Percentiles rank a stretch among this genome's conserved stretches.
These are phyloP conservation scores for Setophaga coronata DNA, from an alignment of 2,113 vertebrate species.

Conservation along the genomic window DNA sequence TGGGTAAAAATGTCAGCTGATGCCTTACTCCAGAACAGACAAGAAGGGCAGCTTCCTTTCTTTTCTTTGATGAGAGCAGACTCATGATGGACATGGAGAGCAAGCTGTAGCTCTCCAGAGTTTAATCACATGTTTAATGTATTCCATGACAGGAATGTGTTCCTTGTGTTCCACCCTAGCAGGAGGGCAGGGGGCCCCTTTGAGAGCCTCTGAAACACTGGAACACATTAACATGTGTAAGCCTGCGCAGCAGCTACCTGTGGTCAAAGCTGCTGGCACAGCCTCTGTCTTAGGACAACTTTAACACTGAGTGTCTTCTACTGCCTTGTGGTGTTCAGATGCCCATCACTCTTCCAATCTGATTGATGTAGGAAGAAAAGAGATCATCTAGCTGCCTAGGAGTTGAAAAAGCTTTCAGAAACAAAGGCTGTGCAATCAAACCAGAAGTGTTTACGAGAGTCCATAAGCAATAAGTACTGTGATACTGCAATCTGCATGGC, in stretches of 20 bases:
- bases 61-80: neutral
- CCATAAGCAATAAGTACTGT: neutral
- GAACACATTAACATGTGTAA: neutral
- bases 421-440: neutral
- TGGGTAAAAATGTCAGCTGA: neutral
- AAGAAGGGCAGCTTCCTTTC: neutral
- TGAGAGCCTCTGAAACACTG: neutral
- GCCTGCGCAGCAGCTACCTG: neutral
- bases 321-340: neutral
- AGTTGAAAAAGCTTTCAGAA: neutral
- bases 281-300: neutral
- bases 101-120: neutral
- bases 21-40: neutral
- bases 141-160: neutral
- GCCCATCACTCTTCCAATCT: neutral
- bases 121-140: fast-evolving
- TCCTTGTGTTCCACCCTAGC: neutral
- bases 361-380: neutral
- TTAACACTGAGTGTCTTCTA: fast-evolving
- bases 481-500: neutral
- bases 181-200: neutral
- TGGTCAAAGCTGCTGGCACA: neutral
- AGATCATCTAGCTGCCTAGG: neutral
- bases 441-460: neutral
- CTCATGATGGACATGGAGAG: neutral